Evolutionary conservation across 2,797 vertebrate genomes (phyloP), one percentile per base, ranked within the genome.

Genomic region (Podarcis siculus): DNA sequence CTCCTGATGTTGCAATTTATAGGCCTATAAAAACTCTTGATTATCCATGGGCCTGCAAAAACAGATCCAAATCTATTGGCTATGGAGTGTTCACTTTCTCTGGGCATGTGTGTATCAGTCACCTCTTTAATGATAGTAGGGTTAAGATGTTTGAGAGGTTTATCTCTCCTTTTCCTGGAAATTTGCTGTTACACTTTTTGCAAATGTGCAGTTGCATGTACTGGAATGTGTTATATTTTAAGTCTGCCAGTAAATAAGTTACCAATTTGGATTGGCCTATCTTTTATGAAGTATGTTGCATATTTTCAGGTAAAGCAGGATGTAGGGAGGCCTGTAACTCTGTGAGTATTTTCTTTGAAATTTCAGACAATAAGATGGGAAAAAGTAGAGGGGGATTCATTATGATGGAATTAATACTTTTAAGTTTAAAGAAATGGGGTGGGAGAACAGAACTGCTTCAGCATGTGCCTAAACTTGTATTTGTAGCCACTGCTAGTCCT

Each of bases 251-350:
- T 72, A 72, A 72, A 72, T 66, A 42, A 75, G 23, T 82, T 61
- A n/a, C 8, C 64, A 69, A 25, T 55, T 76, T 37, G 79, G 27
- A 30, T 37, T 27, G 58, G 37, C 42, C 5, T 37, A 30, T 45
- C 35, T 45, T 83, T 82, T 58, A 81, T 72, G 27, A 85, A 85
- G 8, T 72, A 35, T 78, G 39, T 64, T 90, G 25, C 81, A 61
- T 87, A 78, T 90, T 88, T 55, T 77, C 79, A 88, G 82, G 64
- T 82, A 64, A 88, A 87, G 25, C 37, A 80, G 77, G 37, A 78
- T n/a, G 71, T 69, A 49, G 25, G 10, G 49, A 85, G 71, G 45
- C n/a, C 73, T 85, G 17, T 49, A 61, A 77, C 37, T 49, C 27
- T 9, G 89, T 90, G 66, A 90, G 89, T 90, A 85, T 66, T 82